Base-by-base conservation (phyloP, 2,797 vertebrate genomes). In the Channa striata region DNA sequence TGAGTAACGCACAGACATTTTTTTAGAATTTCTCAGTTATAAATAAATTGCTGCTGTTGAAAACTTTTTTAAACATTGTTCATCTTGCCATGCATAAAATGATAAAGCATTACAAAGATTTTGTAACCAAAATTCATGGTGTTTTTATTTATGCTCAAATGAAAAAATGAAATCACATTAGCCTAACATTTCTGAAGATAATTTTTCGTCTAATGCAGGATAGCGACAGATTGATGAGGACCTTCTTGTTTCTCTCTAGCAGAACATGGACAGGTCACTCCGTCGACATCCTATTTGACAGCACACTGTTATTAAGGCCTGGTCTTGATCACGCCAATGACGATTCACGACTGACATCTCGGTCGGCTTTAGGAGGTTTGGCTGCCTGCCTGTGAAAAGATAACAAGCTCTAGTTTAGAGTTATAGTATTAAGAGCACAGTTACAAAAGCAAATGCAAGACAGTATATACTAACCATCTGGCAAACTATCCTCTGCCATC, bases 211-310 rank as follows among this genome's bases (percentile, higher is more conserved):
- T 23, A 39, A 54, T 61, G 37, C 59, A 50, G 37, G 13, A 20
- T 8, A 61, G 43, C 30, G 61, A 30, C 43, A 43, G 43, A 33
- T n/a, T 37, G 44, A 48, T 43, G 42, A 63, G 20, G 33, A n/a
- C 4, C 20, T 53, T 39, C 13, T 25, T 17, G 54, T 60, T 54
- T 4, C 21, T 30, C 46, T 60, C 80, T 88, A 93, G 87, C 93
- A 94, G 81, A 94, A 86, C 56, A 78, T 75, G 36, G 78, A 77
- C 62, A 94, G 87, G 67, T 94, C 93, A 11, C 74, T 92, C 70
- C 83, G 92, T 58, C 59, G 80, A 69, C 93, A 94, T 68, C 93
- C 94, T 11, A 74, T 46, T 56, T 91, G 77, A 80, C 93, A 95
- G 77, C 93, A 95, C 46, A 30, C 61, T 21, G 71, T 66, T 54